Evolutionary conservation across 2,888 invertebrate species (phyloP), one percentile per base, ranked within the genome.

Genomic region (Sphecodes monilicornis): DNA sequence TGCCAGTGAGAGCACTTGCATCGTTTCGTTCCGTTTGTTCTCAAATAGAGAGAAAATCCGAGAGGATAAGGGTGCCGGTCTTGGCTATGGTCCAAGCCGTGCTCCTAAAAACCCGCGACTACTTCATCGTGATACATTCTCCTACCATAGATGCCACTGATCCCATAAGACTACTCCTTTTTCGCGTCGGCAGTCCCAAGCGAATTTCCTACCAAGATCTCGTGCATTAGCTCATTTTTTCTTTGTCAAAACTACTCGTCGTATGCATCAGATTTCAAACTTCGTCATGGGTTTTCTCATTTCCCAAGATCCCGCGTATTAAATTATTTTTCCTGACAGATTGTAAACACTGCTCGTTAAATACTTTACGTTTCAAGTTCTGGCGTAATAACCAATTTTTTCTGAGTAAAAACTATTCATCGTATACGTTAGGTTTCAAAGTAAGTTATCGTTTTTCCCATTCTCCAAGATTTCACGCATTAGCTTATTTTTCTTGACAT

Each of bases 1-100:
- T 91, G 92, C 90, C 91, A 90, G 89, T 90, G 90, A 93, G 92
- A 92, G 92, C 93, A 92, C 93, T 93, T 93, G 93, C 93, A 93
- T 90, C 92, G 91, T 91, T 91, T 90, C 90, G 91, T 92, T 91
- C 92, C 93, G 93, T 94, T 94, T 94, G 94, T 94, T 94, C 94
- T 93, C 94, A 93, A 94, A 94, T 93, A 93, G 93, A 94, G 93
- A 93, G 93, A 93, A 92, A 94, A 93, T 93, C 92, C 92, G 88
- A 81, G 91, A 90, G 93, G 92, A 91, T 91, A 92, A 93, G 91
- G 90, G 91, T 86, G 78, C 76, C 89, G 89, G 91, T 90, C 91
- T 93, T 94, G 94, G 94, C 94, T 91, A 84, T 85, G 89, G 87
- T 93, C 94, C 94, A 94, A 93, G 77, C 80, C 80, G 66, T 54